Conservation (phyloP, 2,888 invertebrate species). For the Pseudococcus viburni region DNA sequence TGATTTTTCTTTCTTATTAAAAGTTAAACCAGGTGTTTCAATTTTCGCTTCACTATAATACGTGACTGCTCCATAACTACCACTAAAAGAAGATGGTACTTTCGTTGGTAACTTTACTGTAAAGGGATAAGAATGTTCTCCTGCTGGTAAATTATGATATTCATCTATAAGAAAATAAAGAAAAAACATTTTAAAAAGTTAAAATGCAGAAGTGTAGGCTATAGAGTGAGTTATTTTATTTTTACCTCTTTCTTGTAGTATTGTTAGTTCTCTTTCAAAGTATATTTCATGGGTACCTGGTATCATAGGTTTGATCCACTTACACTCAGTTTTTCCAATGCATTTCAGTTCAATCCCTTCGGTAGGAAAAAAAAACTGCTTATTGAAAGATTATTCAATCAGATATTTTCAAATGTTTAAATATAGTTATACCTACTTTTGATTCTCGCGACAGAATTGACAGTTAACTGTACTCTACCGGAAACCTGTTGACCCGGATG, state of each 20-base stretch:
- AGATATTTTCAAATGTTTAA: too few species aligned
- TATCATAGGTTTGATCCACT: conserved; percentile 81
- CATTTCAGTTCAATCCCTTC: conserved; percentile 81
- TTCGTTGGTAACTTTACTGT: conserved; percentile 80
- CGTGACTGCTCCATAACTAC: conserved; percentile 80
- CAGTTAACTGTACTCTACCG: conserved; percentile 76
- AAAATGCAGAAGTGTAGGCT: not conserved
- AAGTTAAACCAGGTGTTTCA: conserved; percentile 83
- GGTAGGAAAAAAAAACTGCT: not conserved
- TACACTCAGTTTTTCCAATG: conserved; percentile 82
- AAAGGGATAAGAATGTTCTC: conserved; percentile 84
- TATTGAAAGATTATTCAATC: too few species aligned
- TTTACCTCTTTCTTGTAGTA: conserved; percentile 78
- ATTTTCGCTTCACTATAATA: conserved; percentile 85
- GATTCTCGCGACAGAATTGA: conserved; percentile 79
- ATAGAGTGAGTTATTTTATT: not conserved
- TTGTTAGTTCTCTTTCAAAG: conserved; percentile 81
- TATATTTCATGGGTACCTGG: conserved; percentile 74
- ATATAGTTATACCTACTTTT: conserved; percentile 74
- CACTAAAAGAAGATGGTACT: conserved; percentile 86
- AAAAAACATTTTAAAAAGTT: not conserved
- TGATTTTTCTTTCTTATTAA: conserved; percentile 86
- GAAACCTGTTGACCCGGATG: conserved; percentile 78
- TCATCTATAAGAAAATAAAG: not conserved
- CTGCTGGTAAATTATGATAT: conserved; percentile 78